Base-by-base conservation (phyloP, 64 coral and sea anemone genomes). In the Trachythela sp. region DNA sequence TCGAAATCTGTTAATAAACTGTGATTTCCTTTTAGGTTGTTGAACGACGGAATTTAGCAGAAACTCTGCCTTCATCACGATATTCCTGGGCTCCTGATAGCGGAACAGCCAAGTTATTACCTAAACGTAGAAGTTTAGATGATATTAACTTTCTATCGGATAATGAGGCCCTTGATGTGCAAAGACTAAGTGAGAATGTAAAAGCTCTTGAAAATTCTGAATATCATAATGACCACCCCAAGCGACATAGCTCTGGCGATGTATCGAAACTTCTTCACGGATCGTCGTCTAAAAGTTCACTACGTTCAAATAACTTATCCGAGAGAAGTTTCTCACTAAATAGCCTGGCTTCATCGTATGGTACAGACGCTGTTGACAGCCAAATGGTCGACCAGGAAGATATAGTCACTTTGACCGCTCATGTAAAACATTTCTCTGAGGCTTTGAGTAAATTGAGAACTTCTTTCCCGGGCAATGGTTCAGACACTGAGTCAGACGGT, bases 151-250 rank as follows among this genome's bases (percentile, higher is more conserved):
- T 39, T 37, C 75, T 80, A 30, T 80, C 75, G 33, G 75, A 80
- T 80, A 80, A 80, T 80, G 75, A 80, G 37, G 75, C 32, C 20
- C 75, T 80, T 80, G 75, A 80, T 80, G 75, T 80, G 75, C 75
- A 39, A 34, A 39, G 37, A 37, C 37, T 80, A 39, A 80, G 20
- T 80, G 75, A 80, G 33, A 80, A 80, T 35, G 75, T 39, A 80
- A 80, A 39, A 22, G 20, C 75, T 80, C 4, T 80, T 39, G 2
- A 80, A 10, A 20, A 64, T n/a, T n/a, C 56, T 64, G 56, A 20
- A 64, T 17, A 29, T 37, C 33, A 13, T 39, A 35, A 15, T 15
- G 15, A 8, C 30, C 20, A 30, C 75, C 31, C 13, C 75, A 80
- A 80, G 20, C 75, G 75, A 80, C 75, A 80, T 39, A 80, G 75